These are phyloP conservation scores for Lycia hirtaria DNA, from an alignment of 2,888 invertebrate species.

Conservation along the genomic window DNA sequence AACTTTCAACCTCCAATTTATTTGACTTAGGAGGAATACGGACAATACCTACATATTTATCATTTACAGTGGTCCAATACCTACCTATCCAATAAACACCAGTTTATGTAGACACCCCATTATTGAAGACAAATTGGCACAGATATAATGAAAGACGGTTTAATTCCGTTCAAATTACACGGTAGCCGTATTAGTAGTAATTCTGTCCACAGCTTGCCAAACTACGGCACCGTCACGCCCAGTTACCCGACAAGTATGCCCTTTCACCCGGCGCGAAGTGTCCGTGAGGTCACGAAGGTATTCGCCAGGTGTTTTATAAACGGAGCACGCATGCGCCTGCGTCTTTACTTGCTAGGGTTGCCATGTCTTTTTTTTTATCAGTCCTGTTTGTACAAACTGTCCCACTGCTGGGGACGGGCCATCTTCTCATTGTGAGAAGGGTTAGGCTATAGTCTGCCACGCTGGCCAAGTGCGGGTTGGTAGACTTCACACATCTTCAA, in stretches of 20 bases:
- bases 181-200: background rate
- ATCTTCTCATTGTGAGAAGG: no score
- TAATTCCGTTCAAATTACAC: background rate
- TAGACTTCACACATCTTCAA: no score
- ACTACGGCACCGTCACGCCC: conserved; percentile 20
- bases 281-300: conserved; percentile 24
- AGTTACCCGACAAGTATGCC: conserved; percentile 22
- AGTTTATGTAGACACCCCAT: background rate
- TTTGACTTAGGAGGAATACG: no score
- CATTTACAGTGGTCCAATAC: no score
- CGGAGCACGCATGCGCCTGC: conserved; percentile 14
- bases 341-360: conserved; percentile 2
- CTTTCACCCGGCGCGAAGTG: conserved; percentile 24
- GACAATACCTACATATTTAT: no score
- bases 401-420: no score
- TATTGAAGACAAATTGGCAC: conserved; percentile 2
- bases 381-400: no score
- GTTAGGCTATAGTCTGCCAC: no score
- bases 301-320: conserved; percentile 26
- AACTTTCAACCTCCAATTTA: no score
- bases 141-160: background rate
- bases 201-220: conserved; percentile 13
- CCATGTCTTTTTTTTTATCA: background rate
- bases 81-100: background rate
- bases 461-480: no score